Base-by-base conservation (phyloP, 23 tunicate species). In the Aplidium turbinatum region DNA sequence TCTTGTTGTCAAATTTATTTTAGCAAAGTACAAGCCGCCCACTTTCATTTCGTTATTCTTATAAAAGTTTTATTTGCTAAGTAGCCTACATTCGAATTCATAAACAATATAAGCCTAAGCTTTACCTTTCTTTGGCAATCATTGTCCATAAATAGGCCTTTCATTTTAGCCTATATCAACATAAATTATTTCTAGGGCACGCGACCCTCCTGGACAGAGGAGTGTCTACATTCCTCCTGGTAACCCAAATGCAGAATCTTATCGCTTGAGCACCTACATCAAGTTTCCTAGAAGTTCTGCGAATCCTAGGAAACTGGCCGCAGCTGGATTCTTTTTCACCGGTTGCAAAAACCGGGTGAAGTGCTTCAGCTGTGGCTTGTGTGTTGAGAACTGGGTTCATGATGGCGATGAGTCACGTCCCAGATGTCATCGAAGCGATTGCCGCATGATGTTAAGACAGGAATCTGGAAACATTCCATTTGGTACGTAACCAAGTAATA, bases 281-380 rank as follows among this genome's bases (percentile, higher is more conserved):
- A 77, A 85, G 28, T 85, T 47, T 35, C 78, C 83, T 19, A 24
- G 38, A 20, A 40, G 63, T 22, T 30, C 29, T 34, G 83, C 91
- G 3, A 77, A 62, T 24, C 72, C 74, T 11, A 40, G 75, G 22
- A 27, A 35, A 16, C 45, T 85, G 28, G 83, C 91, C 16, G 23
- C 52, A 38, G 48, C 73, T 2, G 91, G 91, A 2, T 85, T 85
- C 36, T 70, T 39, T 36, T 85, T 31, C 75, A 85, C 91, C 42
- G 91, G 91, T 0, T 85, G 45, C 62, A 68, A 69, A 23, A 83
- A 85, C 47, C 60, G 91, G 34, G 91, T 85, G 57, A 85, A 85
- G 52, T 85, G 91, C 30, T 85, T 85, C 45, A 79, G 85, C 47
- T 85, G 91, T 77, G 91, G 91, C 22, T 13, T 69, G 65, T 34